Evolutionary conservation across 2,888 invertebrate genomes (phyloP).

Genomic region (Macrosiphum euphorbiae): DNA sequence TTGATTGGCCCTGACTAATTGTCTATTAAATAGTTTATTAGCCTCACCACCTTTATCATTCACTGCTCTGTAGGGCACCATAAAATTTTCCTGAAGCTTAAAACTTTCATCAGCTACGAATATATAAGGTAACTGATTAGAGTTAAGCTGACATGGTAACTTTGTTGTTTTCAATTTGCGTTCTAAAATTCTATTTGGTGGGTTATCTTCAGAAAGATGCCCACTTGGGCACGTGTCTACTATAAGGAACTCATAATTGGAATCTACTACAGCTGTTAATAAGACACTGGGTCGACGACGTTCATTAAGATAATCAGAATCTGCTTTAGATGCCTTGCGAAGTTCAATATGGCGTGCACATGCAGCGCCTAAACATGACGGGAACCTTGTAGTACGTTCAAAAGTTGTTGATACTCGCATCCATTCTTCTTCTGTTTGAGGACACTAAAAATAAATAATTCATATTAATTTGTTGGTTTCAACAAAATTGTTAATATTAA

Average conservation of each 20-base stretch:
- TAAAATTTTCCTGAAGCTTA: constrained; percentile 57
- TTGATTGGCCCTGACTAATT: constrained; percentile 57
- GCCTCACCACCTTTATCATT: constrained; percentile 54
- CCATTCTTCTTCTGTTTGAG: constrained; percentile 60
- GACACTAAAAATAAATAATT: constrained; percentile 48
- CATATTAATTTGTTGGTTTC: background rate
- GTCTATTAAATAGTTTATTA: constrained; percentile 56
- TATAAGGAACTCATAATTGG: constrained; percentile 59
- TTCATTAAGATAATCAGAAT: constrained; percentile 59
- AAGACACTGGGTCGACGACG: constrained; percentile 58
- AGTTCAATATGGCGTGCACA: constrained; percentile 62
- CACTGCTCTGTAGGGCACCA: constrained; percentile 52
- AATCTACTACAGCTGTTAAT: constrained; percentile 51
- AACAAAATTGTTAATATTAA: background rate
- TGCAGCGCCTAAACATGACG: constrained; percentile 57
- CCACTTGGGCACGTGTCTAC: constrained; percentile 58
- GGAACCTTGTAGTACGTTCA: constrained; percentile 61
- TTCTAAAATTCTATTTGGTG: constrained; percentile 57
- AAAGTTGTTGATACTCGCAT: constrained; percentile 46
- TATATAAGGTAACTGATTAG: constrained; percentile 54
- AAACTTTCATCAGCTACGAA: constrained; percentile 57
- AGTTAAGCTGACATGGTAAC: constrained; percentile 37
- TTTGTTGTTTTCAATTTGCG: constrained; percentile 41
- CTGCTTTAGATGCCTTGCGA: constrained; percentile 53
- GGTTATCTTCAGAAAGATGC: constrained; percentile 53